These are phyloP conservation scores for Drosophila santomea DNA, from an alignment of 1,140 invertebrate genomes.

Conservation along the genomic window DNA sequence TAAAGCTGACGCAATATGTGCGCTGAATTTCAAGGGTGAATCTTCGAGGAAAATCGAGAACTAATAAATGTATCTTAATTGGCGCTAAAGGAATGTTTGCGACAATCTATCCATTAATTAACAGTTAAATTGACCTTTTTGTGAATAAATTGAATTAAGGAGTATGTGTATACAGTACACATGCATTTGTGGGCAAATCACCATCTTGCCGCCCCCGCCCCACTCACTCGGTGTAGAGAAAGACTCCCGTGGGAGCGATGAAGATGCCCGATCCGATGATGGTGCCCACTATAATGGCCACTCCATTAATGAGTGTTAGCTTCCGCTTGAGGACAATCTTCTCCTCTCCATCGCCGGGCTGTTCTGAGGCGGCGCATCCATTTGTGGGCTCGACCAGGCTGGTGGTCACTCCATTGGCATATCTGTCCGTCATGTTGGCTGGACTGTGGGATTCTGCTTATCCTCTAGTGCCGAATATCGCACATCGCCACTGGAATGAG, in stretches of 20 bases:
- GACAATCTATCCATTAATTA: constrained; percentile 39
- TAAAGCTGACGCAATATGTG: constrained; percentile 69
- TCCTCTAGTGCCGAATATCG: constrained; percentile 11
- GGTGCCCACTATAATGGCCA: constrained; percentile 94
- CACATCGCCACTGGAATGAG: constrained; percentile 67
- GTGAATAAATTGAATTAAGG: constrained; percentile 51
- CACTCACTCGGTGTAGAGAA: constrained; percentile 87
- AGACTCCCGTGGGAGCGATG: constrained; percentile 91
- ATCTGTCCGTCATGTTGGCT: constrained; percentile 67
- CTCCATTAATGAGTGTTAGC: constrained; percentile 93
- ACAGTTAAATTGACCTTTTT: constrained; percentile 46
- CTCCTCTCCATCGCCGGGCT: constrained; percentile 28
- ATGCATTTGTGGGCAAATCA: not conserved
- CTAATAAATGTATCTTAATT: constrained; percentile 53
- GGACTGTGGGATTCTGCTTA: not conserved
- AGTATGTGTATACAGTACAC: constrained; percentile 12
- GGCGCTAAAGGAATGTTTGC: constrained; percentile 31
- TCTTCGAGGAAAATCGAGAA: constrained; percentile 54
- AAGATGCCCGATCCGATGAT: constrained; percentile 95
- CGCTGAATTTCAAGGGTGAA: constrained; percentile 37
- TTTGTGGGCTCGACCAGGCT: constrained; percentile 58
- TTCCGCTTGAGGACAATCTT: constrained; percentile 91
- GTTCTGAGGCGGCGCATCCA: constrained; percentile 5
- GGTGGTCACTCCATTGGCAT: constrained; percentile 77
- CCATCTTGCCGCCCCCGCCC: too few species aligned